Evolutionary conservation across 2,113 vertebrate species (phyloP), one percentile per base, ranked within the genome.

Genomic region (Chauna torquata): DNA sequence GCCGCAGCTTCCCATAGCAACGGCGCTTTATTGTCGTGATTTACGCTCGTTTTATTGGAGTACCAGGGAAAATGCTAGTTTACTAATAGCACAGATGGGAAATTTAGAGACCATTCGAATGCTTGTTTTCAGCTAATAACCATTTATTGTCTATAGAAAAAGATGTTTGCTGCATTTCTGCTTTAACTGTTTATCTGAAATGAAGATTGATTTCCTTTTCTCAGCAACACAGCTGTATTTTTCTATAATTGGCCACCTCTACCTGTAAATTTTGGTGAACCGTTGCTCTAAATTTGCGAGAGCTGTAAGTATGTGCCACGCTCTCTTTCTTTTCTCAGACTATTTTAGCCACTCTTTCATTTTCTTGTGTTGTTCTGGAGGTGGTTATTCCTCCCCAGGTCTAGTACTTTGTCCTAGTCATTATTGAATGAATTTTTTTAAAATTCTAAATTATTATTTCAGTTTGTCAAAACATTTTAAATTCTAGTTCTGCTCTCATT

Each of bases 251-350:
- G n/a, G 19, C 20, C 55, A 55, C 38, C 38, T 81, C 44, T 64
- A 49, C 86, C 57, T 28, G 14, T 80, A 75, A 22, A 2, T 68
- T 40, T 50, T 23, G 23, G 30, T 62, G 38, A 72, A 28, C n/a
- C 42, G 8, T 34, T 36, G 64, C n/a, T 34, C 44, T 61, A 25
- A 44, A 36, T 23, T 36, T 13, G 11, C 23, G 61, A 47, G 16
- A 18, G 23, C 28, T 32, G 0, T 7, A 50, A 49, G 38, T 3
- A 14, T 5, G 3, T 5, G 18, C 64, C 0, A 0, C 9, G 38
- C 24, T 25, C 32, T 7, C 38, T 16, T 12, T 45, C 50, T 52
- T n/a, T 61, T 9, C 12, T 8, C 24, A 59, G 34, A 11, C 59
- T 40, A 2, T 10, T 52, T 16, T 13, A 19, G n/a, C 52, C 44